Base-by-base conservation (phyloP, 1,140 invertebrate species). In the Aphaenogaster floridana region DNA sequence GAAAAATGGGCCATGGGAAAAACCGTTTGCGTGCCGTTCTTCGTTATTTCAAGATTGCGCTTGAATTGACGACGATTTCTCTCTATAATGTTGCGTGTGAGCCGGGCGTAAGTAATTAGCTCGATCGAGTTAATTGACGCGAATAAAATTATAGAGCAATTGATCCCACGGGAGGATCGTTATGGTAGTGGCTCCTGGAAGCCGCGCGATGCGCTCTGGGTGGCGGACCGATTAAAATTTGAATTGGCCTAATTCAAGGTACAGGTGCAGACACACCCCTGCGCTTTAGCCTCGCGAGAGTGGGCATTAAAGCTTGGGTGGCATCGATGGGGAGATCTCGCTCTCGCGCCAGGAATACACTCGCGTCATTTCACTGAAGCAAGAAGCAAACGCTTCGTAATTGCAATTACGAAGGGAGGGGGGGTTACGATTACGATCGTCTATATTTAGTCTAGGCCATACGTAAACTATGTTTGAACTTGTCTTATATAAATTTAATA, bases 191-290 rank as follows among this genome's bases (percentile, higher is more conserved):
- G 69, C 80, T 84, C 54, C 80, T 74, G 80, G 80, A 74, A 74
- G 69, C 69, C 52, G 69, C 21, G 61, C 9, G 50, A 39, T 59
- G 45, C 89, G 34, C 59, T 72, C 74, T 91, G 90, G 90, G 90
- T 91, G 89, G 90, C 87, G 81, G 34, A 71, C 11, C 74, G 78
- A 88, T 91, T 91, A 86, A 91, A 90, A 63, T 80, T 86, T 63
- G 87, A 87, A 91, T 89, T 76, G 87, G 89, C 72, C 90, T 90
- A 91, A 90, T 91, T 91, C 87, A 71, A 69, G 86, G 69, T 76
- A 84, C 80, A 84, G 72, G 83, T 84, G 80, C 80, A 74, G 80
- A 76, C 80, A 84, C 80, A 84, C 80, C 80, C 80, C 80, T 84
- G 80, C 69, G 80, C 80, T 76, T 61, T 74, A 76, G 69, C 80